Evolutionary conservation across 2,113 vertebrate genomes (phyloP), one percentile per base, ranked within the genome.

Genomic region (Forbesichthys agassizii): DNA sequence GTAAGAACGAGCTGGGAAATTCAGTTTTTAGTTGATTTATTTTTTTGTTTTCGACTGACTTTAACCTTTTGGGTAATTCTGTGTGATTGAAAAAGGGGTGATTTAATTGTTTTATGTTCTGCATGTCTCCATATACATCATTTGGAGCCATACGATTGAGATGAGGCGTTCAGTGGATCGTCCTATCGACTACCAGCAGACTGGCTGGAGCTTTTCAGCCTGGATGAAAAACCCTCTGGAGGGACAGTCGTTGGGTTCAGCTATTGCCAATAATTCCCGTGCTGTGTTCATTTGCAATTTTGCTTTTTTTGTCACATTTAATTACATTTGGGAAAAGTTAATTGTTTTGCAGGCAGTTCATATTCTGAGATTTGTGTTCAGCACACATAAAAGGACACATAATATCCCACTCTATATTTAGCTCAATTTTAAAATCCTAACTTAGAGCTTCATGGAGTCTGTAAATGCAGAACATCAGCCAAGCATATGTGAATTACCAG

Each of bases 231-330:
- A 71, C 71, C 68, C 77, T 74, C 61, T 14, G 53, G 52, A 64
- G 18, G 36, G 63, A 62, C 55, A 55, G 80, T 64, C 61, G 6
- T 49, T 3, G 70, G 69, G 73, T 68, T 69, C 67, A 74, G 12
- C 54, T n/a, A 58, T 51, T 71, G 78, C 60, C 81, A 86, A 33
- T 76, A 78, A 85, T 49, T 60, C 65, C 61, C 9, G 7, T 0
- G 10, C 57, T 74, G 71, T 75, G 84, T 75, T 81, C 69, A 7
- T 74, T 58, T 48, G 66, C 66, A 78, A 78, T 84, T 87, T 82
- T 67, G 48, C 56, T 75, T 74, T 85, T 88, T 85, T 88, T 88
- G 84, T 90, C 48, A 64, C 46, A 73, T 81, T 72, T 89, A 89
- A 90, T 92, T 89, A 81, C 81, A 76, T 90, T 76, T 72, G 61